Percentiles rank a stretch among this genome's conserved stretches.
Conservation (phyloP, 64 coral and sea anemone species). For the Montipora foliosa region DNA sequence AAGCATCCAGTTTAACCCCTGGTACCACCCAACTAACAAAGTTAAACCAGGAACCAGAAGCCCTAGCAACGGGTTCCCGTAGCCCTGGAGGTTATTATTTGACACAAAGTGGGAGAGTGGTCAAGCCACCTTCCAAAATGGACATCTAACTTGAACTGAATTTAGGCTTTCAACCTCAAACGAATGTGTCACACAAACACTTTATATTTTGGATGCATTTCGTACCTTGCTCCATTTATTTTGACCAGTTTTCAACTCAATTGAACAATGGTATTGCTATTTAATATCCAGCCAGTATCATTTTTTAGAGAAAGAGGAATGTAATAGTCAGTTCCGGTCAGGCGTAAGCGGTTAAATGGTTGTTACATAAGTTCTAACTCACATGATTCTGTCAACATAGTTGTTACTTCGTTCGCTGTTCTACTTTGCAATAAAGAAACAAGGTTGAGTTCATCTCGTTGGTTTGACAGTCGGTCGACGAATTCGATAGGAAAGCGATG, state of each 20-base stretch:
- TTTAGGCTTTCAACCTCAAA: neutral
- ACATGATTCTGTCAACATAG: too few species aligned
- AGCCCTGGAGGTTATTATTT: neutral
- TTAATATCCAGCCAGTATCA: neutral
- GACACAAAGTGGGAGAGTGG: conserved; percentile 29
- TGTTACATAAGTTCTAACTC: too few species aligned
- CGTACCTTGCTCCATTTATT: too few species aligned
- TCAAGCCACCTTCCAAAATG: conserved; percentile 40
- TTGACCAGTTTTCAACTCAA: neutral
- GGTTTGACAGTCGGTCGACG: neutral
- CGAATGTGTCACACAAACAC: too few species aligned
- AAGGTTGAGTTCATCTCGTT: too few species aligned
- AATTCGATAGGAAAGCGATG: neutral
- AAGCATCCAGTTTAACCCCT: neutral
- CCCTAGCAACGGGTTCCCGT: neutral
- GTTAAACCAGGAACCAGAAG: too few species aligned
- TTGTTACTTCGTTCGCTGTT: too few species aligned
- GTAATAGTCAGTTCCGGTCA: neutral
- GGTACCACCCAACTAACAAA: neutral
- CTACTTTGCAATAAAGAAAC: too few species aligned
- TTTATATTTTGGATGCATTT: too few species aligned
- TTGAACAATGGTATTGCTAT: neutral
- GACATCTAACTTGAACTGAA: neutral
- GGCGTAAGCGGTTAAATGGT: too few species aligned
- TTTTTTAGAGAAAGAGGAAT: neutral